Conservation (phyloP, 1,140 invertebrate species). For the Bradynema listronoti region DNA sequence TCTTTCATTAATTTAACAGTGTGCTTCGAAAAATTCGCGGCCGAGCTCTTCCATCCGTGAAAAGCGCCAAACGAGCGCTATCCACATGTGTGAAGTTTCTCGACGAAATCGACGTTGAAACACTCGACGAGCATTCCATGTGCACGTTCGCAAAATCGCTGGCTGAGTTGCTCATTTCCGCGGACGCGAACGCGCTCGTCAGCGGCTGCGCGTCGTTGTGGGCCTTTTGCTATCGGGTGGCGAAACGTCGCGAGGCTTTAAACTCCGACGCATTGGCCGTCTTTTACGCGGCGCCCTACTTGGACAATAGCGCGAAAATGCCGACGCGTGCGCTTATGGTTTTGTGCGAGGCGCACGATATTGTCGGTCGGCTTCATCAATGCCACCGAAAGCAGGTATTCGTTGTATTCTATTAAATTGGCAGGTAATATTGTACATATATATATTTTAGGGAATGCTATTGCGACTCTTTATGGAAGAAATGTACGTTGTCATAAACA, state of each 20-base stretch:
- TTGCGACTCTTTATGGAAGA: slow-evolving; percentile 23
- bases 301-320: slow-evolving; percentile 13
- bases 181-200: not conserved
- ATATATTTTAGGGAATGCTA: slow-evolving; percentile 23
- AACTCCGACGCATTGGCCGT: slow-evolving; percentile 4
- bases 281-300: slow-evolving; percentile 9
- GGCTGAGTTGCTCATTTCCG: slow-evolving; percentile 9
- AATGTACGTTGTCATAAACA: slow-evolving; percentile 14
- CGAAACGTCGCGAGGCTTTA: slow-evolving; percentile 22
- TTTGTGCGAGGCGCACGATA: slow-evolving; percentile 21
- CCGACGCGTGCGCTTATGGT: slow-evolving; percentile 25
- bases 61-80: slow-evolving; percentile 10
- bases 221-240: slow-evolving; percentile 18
- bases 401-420: not conserved
- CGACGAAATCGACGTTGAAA: not conserved
- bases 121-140: not conserved
- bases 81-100: slow-evolving; percentile 18
- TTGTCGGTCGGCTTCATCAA: slow-evolving; percentile 11
- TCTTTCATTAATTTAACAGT: not conserved
- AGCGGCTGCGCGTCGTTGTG: not conserved
- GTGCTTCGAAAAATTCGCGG: not conserved
- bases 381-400: slow-evolving; percentile 21
- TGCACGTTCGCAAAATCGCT: slow-evolving; percentile 7
- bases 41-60: too few species aligned
- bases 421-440: not conserved